Percentiles rank a stretch among this genome's conserved stretches.
Evolutionary conservation across 2,113 vertebrate genomes (phyloP).

Genomic region (Gambusia affinis): DNA sequence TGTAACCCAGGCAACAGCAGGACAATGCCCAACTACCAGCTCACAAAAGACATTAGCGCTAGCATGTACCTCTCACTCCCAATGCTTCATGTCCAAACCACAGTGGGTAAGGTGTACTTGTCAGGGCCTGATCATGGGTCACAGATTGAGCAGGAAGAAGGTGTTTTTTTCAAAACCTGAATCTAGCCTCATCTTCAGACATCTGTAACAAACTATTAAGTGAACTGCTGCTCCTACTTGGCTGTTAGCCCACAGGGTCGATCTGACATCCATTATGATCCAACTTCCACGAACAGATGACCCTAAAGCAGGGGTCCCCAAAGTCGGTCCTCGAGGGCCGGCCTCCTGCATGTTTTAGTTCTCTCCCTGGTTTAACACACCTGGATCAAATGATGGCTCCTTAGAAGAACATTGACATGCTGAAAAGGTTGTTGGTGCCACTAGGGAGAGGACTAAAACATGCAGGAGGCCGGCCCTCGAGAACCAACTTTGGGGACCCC

Average conservation of each 20-base stretch:
- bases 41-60: not conserved
- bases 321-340: too few relatives aligned
- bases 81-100: not conserved
- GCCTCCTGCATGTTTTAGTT: too few relatives aligned
- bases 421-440: too few relatives aligned
- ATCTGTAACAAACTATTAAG: constrained; percentile 61
- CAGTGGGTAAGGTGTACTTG: not conserved
- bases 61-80: not conserved
- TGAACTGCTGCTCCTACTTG: constrained; percentile 47
- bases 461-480: too few relatives aligned
- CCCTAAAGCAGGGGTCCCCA: constrained; percentile 37
- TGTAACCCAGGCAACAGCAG: not conserved
- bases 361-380: too few relatives aligned
- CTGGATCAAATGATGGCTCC: too few relatives aligned
- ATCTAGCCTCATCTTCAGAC: constrained; percentile 45
- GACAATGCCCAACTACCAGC: not conserved
- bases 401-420: too few relatives aligned
- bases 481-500: too few relatives aligned
- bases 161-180: constrained; percentile 1
- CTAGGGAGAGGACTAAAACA: too few relatives aligned
- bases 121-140: constrained; percentile 3
- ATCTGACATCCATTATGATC: constrained; percentile 42
- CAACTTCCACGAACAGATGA: constrained; percentile 64
- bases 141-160: constrained; percentile 42
- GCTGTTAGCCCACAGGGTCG: constrained; percentile 27